phyloP scores from a whole-genome alignment of 2,797 vertebrate genomes.

The Crocidura indochinensis region DNA sequence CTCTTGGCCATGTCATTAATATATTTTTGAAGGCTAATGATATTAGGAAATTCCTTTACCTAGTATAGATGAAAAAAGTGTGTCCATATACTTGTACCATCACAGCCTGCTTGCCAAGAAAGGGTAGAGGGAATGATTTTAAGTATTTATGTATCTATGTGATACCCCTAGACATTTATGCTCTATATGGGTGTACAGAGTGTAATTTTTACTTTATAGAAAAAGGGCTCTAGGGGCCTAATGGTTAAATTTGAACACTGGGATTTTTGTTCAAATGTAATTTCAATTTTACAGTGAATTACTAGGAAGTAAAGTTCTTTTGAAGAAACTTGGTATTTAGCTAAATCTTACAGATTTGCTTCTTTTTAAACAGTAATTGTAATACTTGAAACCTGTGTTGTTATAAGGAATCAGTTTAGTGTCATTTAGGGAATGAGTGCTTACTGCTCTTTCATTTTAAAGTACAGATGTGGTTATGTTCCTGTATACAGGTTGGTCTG shows the following conservation, averaged over 20 bases:
- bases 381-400: constrained; percentile 33
- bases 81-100: not conserved
- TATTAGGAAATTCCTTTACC: not conserved
- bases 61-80: not conserved
- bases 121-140: not conserved
- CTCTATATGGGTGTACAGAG: not conserved
- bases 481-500: not conserved
- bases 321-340: constrained; percentile 8
- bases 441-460: constrained; percentile 59
- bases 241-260: not conserved
- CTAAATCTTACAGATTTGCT: constrained; percentile 14
- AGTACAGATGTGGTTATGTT: not conserved
- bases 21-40: constrained; percentile 26
- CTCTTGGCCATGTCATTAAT: too few species aligned
- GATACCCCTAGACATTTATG: not conserved
- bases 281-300: constrained; percentile 35
- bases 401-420: not conserved
- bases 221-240: not conserved
- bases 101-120: not conserved
- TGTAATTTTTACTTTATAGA: not conserved
- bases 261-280: constrained; percentile 22
- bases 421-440: constrained; percentile 8
- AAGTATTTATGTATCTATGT: not conserved
- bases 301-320: constrained; percentile 13
- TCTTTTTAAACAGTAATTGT: not conserved